Base-by-base conservation (phyloP, 2,888 invertebrate species). In the Hesperia comma region DNA sequence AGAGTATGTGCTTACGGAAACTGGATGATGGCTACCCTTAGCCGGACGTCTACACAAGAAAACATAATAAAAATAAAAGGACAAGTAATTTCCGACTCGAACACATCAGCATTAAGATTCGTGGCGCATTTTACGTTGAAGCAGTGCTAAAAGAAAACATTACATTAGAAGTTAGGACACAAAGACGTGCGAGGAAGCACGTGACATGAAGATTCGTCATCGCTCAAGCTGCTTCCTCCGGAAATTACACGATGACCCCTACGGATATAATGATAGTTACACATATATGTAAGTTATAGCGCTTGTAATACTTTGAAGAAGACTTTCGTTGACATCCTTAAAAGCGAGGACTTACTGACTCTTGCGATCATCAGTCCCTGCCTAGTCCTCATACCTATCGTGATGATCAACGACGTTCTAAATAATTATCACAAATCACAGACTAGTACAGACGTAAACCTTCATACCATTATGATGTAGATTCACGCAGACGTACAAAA, bases 161-260 rank as follows among this genome's bases (percentile, higher is more conserved):
- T 54, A 66, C 66, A 66, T 66, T 66, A 60, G 53, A n/a, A n/a
- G n/a, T n/a, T 53, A 4, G 54, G 63, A 41, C 60, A 37, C 54
- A 60, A 66, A 66, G 66, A 66, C 49, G 58, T 51, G 58, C 51
- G 58, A 57, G 49, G 26, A 51, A 37, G 40, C 57, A 53, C 58
- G 64, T 58, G 64, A 64, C 58, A 43, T 41, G n/a, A 54, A 26
- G 49, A 57, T 26, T 58, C 58, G 41, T 58, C 71, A 70, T 68
- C 68, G 56, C 64, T 70, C 61, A 71, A 68, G 69, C 64, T 56
- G 69, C 70, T 68, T 61, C 68, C 67, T 60, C 40, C 71, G 73
- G 73, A 71, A 71, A 73, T 73, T 71, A 71, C 62, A 57, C 67
- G 69, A 67, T 70, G 73, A 70, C 73, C 73, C 64, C 58, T 41